Percentiles rank a stretch among this genome's conserved stretches.
These are phyloP conservation scores for Edolisoma coerulescens DNA, from an alignment of 2,113 vertebrate species.

Conservation along the genomic window DNA sequence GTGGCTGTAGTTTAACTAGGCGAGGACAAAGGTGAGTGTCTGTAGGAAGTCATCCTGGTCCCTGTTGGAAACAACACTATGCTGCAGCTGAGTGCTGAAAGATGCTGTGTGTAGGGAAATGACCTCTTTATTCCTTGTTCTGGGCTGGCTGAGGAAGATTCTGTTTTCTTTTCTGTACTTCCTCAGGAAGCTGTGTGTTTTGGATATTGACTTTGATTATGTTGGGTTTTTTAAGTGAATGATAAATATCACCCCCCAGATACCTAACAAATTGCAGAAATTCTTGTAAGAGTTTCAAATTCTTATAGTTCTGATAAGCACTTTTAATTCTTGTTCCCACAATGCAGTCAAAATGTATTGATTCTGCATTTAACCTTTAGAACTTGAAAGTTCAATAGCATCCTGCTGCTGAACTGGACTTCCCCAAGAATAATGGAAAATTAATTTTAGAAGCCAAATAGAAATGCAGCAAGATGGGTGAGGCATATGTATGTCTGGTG, in stretches of 20 bases:
- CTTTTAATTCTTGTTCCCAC: background rate
- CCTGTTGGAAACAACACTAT: accelerated
- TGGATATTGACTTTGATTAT: background rate
- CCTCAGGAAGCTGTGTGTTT: background rate
- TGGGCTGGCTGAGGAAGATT: background rate
- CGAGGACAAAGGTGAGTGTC: background rate
- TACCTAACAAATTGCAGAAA: background rate
- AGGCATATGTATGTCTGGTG: background rate
- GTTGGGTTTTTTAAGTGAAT: background rate
- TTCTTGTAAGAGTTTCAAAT: background rate
- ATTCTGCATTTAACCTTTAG: background rate
- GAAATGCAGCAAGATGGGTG: background rate
- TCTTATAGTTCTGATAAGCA: background rate
- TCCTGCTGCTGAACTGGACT: background rate
- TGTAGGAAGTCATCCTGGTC: background rate
- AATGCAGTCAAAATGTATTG: background rate
- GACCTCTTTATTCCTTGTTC: background rate
- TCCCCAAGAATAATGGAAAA: background rate
- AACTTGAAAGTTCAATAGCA: background rate
- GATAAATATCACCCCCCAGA: background rate
- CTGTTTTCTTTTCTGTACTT: background rate
- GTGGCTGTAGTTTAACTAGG: background rate
- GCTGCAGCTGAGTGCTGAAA: background rate
- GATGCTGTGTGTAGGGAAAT: background rate
- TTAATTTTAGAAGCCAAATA: background rate